A percentile compares a stretch with the other conserved stretches of the same genome.
Evolutionary conservation across 2,888 invertebrate genomes (phyloP).

Genomic region (Elysia crispata): DNA sequence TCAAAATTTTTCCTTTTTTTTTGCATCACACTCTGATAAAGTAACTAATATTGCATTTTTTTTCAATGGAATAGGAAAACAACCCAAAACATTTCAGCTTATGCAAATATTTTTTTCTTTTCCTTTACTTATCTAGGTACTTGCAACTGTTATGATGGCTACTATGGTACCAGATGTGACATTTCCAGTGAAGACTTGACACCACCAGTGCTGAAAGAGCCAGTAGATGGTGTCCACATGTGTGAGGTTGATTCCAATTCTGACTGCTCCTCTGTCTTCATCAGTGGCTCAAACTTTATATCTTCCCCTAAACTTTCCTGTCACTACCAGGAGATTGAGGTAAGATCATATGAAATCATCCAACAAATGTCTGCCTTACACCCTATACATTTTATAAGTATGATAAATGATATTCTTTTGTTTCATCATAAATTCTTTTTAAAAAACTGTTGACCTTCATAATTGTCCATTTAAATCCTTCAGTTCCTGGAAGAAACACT

Average conservation of each 20-base stretch:
- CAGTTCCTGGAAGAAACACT: no score
- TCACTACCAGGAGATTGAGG: conserved; percentile 49
- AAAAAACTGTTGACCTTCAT: no score
- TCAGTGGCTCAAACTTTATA: conserved; percentile 47
- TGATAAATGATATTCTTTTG: no score
- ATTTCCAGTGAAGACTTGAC: conserved; percentile 35
- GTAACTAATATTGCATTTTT: no score
- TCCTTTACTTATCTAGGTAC: conserved; percentile 34
- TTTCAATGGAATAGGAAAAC: no score
- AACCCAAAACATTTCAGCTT: no score
- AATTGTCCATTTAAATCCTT: no score
- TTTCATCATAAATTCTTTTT: no score
- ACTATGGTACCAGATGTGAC: conserved; percentile 49
- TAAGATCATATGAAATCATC: conserved; percentile 11
- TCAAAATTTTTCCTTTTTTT: no score
- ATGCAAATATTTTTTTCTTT: background rate
- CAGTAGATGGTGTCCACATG: conserved; percentile 34
- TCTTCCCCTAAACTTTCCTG: conserved; percentile 50
- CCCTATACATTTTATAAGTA: background rate
- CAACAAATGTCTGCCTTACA: background rate
- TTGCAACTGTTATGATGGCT: conserved; percentile 48
- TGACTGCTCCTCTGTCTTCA: conserved; percentile 45
- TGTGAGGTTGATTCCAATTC: conserved; percentile 40
- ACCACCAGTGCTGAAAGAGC: conserved; percentile 16
- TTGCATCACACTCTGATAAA: no score